Percentiles rank a stretch among this genome's conserved stretches.
Conservation (phyloP, 2,113 vertebrate genomes). For the Trogon surrucura region DNA sequence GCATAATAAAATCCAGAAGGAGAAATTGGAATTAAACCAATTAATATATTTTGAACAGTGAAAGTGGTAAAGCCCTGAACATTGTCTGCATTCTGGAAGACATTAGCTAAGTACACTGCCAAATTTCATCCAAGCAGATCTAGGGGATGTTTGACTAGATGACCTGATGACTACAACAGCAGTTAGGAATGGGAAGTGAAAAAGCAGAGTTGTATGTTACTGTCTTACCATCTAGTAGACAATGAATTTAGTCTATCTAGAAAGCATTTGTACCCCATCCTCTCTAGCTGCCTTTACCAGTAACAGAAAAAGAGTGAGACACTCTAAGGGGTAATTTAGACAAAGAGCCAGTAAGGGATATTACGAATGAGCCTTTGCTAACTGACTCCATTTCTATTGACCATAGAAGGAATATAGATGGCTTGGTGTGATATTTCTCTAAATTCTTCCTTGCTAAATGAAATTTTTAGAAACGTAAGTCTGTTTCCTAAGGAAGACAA, state of each 20-base stretch:
- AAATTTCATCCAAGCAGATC: not conserved
- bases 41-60: not conserved
- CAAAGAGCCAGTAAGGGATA: not conserved
- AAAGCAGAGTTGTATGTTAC: not conserved
- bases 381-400: not conserved
- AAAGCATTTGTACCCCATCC: fast-evolving
- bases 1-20: not conserved
- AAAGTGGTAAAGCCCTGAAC: not conserved
- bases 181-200: not conserved
- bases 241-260: not conserved
- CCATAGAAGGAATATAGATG: not conserved
- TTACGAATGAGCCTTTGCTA: not conserved
- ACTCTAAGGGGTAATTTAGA: not conserved
- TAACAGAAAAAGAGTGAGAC: not conserved
- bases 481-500: not conserved
- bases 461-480: not conserved
- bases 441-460: not conserved
- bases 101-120: not conserved
- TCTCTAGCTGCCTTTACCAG: not conserved
- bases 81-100: not conserved
- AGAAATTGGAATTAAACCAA: not conserved
- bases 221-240: not conserved
- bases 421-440: not conserved
- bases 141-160: not conserved
- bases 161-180: not conserved